phyloP scores from a whole-genome alignment of 2,888 invertebrate species.

The Nipponacmea schrenckii region DNA sequence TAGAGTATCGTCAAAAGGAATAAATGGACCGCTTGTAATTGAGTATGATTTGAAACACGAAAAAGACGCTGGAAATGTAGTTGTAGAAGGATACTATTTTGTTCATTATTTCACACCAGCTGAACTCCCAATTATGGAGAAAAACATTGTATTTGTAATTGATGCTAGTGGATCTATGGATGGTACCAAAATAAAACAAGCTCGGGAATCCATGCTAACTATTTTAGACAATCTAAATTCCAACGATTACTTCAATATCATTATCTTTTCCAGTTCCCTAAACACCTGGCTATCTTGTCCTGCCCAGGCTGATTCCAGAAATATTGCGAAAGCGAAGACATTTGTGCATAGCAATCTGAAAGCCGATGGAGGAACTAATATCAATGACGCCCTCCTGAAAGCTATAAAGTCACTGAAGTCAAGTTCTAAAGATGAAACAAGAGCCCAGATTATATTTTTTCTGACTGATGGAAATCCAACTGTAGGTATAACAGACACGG shows the following conservation, averaged over 20 bases:
- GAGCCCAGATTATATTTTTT: slow-evolving; percentile 62
- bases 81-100: slow-evolving; percentile 53
- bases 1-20: slow-evolving; percentile 12
- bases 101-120: slow-evolving; percentile 49
- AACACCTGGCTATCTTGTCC: slow-evolving; percentile 28
- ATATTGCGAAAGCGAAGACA: slow-evolving; percentile 30
- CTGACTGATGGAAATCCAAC: slow-evolving; percentile 69
- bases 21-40: slow-evolving; percentile 36
- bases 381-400: slow-evolving; percentile 74
- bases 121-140: slow-evolving; percentile 55
- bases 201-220: slow-evolving; percentile 76
- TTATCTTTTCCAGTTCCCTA: slow-evolving; percentile 71
- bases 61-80: slow-evolving; percentile 34
- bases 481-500: slow-evolving; percentile 54
- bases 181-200: slow-evolving; percentile 76
- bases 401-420: slow-evolving; percentile 70
- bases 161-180: slow-evolving; percentile 83
- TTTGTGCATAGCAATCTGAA: slow-evolving; percentile 24
- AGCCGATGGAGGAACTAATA: slow-evolving; percentile 73
- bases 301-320: slow-evolving; percentile 23
- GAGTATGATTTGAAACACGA: slow-evolving; percentile 33
- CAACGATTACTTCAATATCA: slow-evolving; percentile 77
- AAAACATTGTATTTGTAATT: slow-evolving; percentile 79
- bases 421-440: slow-evolving; percentile 30
- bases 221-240: slow-evolving; percentile 75